These are phyloP conservation scores for Platynereis dumerilii DNA, from an alignment of 2,888 invertebrate species.

Conservation along the genomic window DNA sequence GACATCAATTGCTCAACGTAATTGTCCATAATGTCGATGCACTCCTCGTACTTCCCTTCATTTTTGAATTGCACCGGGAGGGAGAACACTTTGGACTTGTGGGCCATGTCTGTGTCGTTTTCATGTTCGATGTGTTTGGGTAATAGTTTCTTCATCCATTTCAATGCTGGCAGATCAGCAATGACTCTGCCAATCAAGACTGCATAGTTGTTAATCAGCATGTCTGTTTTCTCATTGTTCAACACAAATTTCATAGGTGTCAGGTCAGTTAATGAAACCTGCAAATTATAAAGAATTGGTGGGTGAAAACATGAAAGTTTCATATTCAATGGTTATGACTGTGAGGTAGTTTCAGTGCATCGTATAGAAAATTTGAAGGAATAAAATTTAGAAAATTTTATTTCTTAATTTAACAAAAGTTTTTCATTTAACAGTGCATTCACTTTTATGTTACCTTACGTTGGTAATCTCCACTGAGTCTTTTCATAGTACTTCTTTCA, in stretches of 20 bases:
- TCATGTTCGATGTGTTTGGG: not conserved
- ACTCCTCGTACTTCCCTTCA: slow-evolving; percentile 12
- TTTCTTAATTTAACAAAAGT: too few relatives aligned
- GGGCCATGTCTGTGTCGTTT: not conserved
- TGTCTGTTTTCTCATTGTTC: not conserved
- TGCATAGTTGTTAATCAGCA: not conserved
- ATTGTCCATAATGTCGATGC: slow-evolving; percentile 10
- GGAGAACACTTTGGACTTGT: not conserved
- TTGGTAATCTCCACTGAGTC: too few relatives aligned
- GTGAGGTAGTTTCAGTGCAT: too few relatives aligned
- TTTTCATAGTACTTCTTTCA: too few relatives aligned
- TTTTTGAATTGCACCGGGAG: not conserved
- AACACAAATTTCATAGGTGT: not conserved
- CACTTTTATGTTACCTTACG: too few relatives aligned
- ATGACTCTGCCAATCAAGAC: slow-evolving; percentile 1
- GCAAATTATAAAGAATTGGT: too few relatives aligned
- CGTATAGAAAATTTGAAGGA: too few relatives aligned
- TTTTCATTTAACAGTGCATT: too few relatives aligned
- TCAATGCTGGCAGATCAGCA: not conserved
- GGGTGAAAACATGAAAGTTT: too few relatives aligned
- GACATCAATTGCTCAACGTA: not conserved
- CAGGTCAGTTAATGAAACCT: too few relatives aligned
- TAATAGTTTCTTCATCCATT: not conserved
- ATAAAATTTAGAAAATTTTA: too few relatives aligned
- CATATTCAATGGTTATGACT: too few relatives aligned